These are phyloP conservation scores for Gavialis gangeticus DNA, from an alignment of 2,113 vertebrate genomes.

Conservation along the genomic window DNA sequence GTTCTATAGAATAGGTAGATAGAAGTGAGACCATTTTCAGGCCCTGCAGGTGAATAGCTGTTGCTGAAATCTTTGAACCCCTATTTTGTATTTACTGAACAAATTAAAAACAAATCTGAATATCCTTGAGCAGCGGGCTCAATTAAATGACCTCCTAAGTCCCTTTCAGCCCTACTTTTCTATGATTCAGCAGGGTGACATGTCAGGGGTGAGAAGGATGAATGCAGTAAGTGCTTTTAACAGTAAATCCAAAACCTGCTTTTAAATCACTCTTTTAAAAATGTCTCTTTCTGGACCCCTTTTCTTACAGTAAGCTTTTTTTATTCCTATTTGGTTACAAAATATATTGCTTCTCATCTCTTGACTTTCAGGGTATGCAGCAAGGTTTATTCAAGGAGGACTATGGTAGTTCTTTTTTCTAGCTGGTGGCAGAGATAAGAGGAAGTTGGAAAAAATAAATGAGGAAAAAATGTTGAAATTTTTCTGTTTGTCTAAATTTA, in stretches of 20 bases:
- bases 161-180: too few relatives aligned
- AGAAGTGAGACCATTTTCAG: not conserved
- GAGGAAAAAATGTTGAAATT: too few relatives aligned
- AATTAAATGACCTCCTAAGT: too few relatives aligned
- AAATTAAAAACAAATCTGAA: fast-evolving
- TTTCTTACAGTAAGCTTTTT: not conserved
- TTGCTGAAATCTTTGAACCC: fast-evolving
- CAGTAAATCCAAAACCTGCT: not conserved
- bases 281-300: not conserved
- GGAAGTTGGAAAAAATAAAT: not conserved
- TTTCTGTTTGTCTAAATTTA: too few relatives aligned
- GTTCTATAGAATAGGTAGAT: fast-evolving
- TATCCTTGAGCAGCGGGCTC: too few relatives aligned
- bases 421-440: constrained; percentile 2
- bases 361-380: not conserved
- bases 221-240: not conserved
- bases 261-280: not conserved
- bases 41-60: fast-evolving
- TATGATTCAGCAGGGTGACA: fast-evolving
- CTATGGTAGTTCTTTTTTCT: not conserved
- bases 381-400: constrained; percentile 6
- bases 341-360: constrained; percentile 13
- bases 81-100: fast-evolving
- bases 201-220: not conserved
- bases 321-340: not conserved